Evolutionary conservation across 2,888 invertebrate genomes (phyloP).

Genomic region (Cerceris rybyensis): DNA sequence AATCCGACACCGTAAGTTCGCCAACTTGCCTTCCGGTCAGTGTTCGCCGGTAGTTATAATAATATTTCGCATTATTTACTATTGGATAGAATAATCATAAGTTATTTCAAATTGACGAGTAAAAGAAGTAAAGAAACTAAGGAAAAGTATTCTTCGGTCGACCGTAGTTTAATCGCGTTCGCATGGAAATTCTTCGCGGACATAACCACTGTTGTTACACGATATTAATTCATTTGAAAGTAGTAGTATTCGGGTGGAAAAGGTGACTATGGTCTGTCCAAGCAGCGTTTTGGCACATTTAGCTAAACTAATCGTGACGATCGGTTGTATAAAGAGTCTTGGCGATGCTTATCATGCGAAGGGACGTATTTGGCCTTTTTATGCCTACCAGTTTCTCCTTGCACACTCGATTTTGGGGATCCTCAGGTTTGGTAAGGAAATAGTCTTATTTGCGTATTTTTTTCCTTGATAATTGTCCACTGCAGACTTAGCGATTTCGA

Average conservation of each 20-base stretch:
- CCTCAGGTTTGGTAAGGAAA: conserved; percentile 76
- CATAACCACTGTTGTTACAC: not conserved
- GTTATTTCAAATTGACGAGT: not conserved
- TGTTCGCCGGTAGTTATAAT: not conserved
- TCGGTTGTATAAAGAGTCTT: conserved; percentile 73
- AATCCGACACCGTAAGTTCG: no score
- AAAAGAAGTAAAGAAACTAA: not conserved
- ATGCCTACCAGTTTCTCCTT: conserved; percentile 77
- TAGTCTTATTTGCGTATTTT: conserved; percentile 22
- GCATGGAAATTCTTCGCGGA: conserved; percentile 37
- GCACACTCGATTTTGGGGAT: conserved; percentile 77
- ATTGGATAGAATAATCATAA: not conserved
- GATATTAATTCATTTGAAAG: conserved; percentile 8
- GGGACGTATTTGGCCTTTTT: conserved; percentile 72
- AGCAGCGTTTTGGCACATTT: conserved; percentile 76
- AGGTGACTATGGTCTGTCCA: conserved; percentile 74
- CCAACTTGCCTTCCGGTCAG: no score
- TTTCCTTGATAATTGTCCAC: conserved; percentile 32
- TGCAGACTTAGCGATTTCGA: not conserved
- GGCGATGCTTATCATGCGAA: conserved; percentile 56
- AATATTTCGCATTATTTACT: not conserved
- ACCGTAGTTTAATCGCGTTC: conserved; percentile 11
- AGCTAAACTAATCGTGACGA: conserved; percentile 72
- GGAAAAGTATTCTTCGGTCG: not conserved
- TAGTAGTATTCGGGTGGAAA: conserved; percentile 2